phyloP scores from a whole-genome alignment of 2,797 vertebrate genomes.

The Emydoidea blandingii region DNA sequence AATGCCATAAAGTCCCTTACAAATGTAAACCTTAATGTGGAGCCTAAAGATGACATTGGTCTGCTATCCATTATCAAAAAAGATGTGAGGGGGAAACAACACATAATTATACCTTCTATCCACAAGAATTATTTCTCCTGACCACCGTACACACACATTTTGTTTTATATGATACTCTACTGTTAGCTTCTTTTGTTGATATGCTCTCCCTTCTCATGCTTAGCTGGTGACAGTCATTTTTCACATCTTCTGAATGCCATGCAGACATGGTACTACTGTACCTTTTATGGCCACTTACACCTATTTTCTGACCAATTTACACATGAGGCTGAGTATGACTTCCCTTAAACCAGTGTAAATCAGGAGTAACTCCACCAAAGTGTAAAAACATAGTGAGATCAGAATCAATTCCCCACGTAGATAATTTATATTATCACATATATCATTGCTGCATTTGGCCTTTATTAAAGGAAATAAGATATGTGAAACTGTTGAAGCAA shows the following conservation, averaged over 20 bases:
- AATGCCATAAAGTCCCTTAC: not conserved
- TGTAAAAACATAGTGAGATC: not conserved
- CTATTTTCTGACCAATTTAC: not conserved
- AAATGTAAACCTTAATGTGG: not conserved
- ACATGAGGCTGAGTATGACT: not conserved
- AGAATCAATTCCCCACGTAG: not conserved
- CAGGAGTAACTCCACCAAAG: not conserved
- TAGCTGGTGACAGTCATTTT: not conserved
- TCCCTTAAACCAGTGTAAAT: not conserved
- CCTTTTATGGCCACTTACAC: not conserved
- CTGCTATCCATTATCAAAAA: slow-evolving; percentile 18
- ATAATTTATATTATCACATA: slow-evolving; percentile 29
- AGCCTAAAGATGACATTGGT: not conserved
- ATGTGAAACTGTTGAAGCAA: slow-evolving; percentile 41
- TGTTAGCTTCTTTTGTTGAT: not conserved
- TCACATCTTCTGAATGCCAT: not conserved
- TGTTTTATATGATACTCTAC: not conserved
- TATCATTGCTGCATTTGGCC: slow-evolving; percentile 38
- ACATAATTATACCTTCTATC: not conserved
- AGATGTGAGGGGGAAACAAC: not conserved
- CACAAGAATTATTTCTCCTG: not conserved
- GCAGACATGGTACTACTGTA: not conserved
- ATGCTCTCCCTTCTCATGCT: not conserved
- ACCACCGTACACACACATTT: not conserved
- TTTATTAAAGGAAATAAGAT: slow-evolving; percentile 41